phyloP scores from a whole-genome alignment of 2,113 vertebrate genomes.

The Phyllostomus discolor region DNA sequence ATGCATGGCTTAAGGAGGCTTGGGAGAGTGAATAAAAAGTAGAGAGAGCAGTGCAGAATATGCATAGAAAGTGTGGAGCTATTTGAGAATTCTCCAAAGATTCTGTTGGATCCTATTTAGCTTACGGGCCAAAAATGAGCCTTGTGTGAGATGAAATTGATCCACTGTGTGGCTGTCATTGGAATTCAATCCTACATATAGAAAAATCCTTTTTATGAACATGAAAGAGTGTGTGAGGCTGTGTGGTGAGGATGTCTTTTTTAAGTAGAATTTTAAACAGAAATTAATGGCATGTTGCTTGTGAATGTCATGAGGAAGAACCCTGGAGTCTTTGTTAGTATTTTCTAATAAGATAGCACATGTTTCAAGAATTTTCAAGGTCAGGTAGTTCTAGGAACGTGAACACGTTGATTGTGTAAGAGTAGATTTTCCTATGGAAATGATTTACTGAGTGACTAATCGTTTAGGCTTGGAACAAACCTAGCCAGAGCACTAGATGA shows the following conservation, averaged over 20 bases:
- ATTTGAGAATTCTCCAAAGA: neutral
- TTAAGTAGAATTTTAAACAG: neutral
- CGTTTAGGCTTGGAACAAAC: neutral
- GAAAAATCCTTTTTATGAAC: neutral
- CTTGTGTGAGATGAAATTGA: slow-evolving; percentile 36
- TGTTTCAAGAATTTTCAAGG: neutral
- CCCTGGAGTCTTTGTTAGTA: neutral
- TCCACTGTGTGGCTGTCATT: neutral
- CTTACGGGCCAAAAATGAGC: slow-evolving; percentile 40
- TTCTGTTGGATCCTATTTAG: slow-evolving; percentile 48
- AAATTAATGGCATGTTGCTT: neutral
- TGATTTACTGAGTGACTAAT: neutral
- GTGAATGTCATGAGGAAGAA: neutral
- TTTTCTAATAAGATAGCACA: neutral
- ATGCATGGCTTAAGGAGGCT: neutral
- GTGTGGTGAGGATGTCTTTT: neutral
- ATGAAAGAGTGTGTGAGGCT: neutral
- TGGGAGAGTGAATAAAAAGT: neutral
- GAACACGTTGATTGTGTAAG: neutral
- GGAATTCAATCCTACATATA: slow-evolving; percentile 16
- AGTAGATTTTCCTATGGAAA: neutral
- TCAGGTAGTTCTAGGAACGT: neutral
- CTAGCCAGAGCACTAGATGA: neutral
- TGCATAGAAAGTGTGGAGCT: neutral
- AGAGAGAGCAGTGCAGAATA: neutral